Percentiles rank a stretch among this genome's conserved stretches.
phyloP scores from a whole-genome alignment of 1,140 invertebrate genomes.

The Drosophila setifemur region DNA sequence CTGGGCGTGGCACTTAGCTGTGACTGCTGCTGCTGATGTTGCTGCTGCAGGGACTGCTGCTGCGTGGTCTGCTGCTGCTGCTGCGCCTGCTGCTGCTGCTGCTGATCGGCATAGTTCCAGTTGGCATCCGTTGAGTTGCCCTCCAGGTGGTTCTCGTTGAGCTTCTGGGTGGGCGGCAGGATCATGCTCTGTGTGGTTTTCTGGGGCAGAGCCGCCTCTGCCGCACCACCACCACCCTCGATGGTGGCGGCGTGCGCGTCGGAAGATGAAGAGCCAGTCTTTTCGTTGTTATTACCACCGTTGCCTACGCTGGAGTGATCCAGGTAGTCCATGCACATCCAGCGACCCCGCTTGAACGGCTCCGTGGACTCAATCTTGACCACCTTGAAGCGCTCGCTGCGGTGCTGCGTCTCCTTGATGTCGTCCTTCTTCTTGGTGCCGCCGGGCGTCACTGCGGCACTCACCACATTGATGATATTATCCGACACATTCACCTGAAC shows the following conservation, averaged over 20 bases:
- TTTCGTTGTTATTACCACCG: slow-evolving; percentile 71
- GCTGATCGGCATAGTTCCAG: slow-evolving; percentile 67
- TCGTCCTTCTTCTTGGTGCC: slow-evolving; percentile 85
- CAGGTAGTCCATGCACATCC: slow-evolving; percentile 97
- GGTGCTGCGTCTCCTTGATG: slow-evolving; percentile 88
- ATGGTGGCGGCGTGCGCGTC: slow-evolving; percentile 25
- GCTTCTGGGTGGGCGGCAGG: slow-evolving; percentile 63
- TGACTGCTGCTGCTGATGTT: slow-evolving; percentile 23
- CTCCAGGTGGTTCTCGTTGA: slow-evolving; percentile 72
- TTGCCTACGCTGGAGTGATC: slow-evolving; percentile 86
- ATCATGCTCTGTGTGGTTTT: slow-evolving; percentile 82
- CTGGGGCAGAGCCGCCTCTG: slow-evolving; percentile 23
- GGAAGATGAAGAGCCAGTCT: slow-evolving; percentile 62
- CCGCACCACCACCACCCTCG: slow-evolving; percentile 14
- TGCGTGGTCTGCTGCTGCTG: slow-evolving; percentile 7
- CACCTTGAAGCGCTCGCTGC: slow-evolving; percentile 95
- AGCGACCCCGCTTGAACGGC: slow-evolving; percentile 95
- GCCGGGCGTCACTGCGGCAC: slow-evolving; percentile 83
- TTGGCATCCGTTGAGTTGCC: slow-evolving; percentile 71
- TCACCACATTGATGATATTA: slow-evolving; percentile 86
- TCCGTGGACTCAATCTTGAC: slow-evolving; percentile 98
- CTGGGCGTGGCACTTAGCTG: slow-evolving; percentile 54
- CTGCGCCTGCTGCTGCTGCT: slow-evolving; percentile 20
- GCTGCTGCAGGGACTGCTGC: slow-evolving; percentile 26
- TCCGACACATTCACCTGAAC: slow-evolving; percentile 86